These are phyloP conservation scores for Drosophila yakuba DNA, from an alignment of 1,140 invertebrate genomes.

Conservation along the genomic window DNA sequence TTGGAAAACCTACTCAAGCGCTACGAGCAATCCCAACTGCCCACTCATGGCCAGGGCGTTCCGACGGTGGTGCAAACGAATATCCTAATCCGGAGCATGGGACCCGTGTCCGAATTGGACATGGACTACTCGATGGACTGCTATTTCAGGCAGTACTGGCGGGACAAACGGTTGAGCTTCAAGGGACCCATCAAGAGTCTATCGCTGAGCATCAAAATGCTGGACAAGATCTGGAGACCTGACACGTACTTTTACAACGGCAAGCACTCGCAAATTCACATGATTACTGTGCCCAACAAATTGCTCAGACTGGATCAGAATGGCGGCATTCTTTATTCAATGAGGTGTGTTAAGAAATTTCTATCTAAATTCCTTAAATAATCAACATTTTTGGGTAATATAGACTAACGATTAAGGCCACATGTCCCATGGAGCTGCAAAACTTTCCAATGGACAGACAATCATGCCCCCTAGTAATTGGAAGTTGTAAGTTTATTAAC, in stretches of 20 bases:
- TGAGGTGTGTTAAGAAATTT: constrained; percentile 88
- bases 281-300: constrained; percentile 97
- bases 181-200: constrained; percentile 92
- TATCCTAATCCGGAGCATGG: constrained; percentile 97
- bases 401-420: constrained; percentile 98
- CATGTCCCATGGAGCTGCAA: constrained; percentile 97
- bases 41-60: constrained; percentile 92
- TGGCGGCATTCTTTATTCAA: constrained; percentile 97
- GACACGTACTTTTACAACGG: constrained; percentile 97
- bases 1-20: constrained; percentile 94
- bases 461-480: constrained; percentile 95
- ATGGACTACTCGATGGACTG: constrained; percentile 99
- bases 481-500: constrained; percentile 92
- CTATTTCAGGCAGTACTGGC: constrained; percentile 97
- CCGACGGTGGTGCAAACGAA: constrained; percentile 96
- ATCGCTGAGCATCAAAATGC: constrained; percentile 95
- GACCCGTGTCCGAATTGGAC: constrained; percentile 96
- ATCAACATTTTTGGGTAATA: neutral
- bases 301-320: constrained; percentile 94
- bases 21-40: constrained; percentile 95
- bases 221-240: constrained; percentile 97
- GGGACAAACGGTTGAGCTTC: constrained; percentile 93
- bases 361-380: neutral
- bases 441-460: constrained; percentile 99
- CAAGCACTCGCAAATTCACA: constrained; percentile 97